These are phyloP conservation scores for Euzetes globulus DNA, from an alignment of 2,888 invertebrate species.

Conservation along the genomic window DNA sequence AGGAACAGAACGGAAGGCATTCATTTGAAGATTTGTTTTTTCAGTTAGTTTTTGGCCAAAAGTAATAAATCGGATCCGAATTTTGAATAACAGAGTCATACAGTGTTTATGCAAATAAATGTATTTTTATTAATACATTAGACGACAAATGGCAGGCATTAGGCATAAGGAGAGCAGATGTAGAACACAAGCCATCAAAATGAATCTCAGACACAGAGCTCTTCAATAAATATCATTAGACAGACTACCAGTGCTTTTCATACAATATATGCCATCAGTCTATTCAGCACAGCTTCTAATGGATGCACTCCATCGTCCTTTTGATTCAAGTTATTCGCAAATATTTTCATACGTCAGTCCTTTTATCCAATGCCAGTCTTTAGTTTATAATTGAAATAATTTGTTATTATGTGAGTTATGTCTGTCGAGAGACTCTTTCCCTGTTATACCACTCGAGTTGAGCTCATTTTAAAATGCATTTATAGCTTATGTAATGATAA, in stretches of 20 bases:
- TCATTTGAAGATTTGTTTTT: no score
- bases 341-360: neutral
- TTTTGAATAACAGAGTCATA: no score
- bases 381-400: slow-evolving; percentile 7
- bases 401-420: slow-evolving; percentile 7
- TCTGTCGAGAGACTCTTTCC: neutral
- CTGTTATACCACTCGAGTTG: neutral
- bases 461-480: neutral
- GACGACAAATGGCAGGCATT: slow-evolving; percentile 20
- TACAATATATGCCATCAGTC: neutral
- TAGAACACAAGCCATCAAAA: neutral
- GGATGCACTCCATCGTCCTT: neutral
- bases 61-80: no score
- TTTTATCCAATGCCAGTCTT: neutral
- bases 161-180: slow-evolving; percentile 18
- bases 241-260: neutral
- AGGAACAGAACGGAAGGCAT: no score
- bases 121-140: neutral
- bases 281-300: neutral
- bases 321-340: slow-evolving; percentile 7
- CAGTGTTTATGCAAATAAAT: no score
- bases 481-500: neutral
- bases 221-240: slow-evolving; percentile 23
- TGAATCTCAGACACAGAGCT: neutral
- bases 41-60: no score